A percentile compares a stretch with the other conserved stretches of the same genome.
These are phyloP conservation scores for Drosophila hydei DNA, from an alignment of 1,140 invertebrate genomes.

Conservation along the genomic window DNA sequence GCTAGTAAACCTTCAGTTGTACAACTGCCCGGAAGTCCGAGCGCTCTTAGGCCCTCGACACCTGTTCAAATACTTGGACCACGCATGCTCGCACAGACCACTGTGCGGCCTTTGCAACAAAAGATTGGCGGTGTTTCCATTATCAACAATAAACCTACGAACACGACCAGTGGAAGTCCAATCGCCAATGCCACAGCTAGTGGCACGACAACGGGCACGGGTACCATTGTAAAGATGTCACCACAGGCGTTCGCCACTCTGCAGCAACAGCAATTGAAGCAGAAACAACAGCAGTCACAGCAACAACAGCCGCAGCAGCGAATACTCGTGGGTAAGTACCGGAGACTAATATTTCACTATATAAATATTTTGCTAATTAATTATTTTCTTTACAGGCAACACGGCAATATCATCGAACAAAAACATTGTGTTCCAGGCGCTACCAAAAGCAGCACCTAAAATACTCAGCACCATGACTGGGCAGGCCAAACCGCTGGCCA, in stretches of 20 bases:
- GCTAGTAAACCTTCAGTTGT: constrained; percentile 28
- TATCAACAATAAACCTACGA: constrained; percentile 51
- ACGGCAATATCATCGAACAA: constrained; percentile 76
- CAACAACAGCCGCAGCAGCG: constrained; percentile 53
- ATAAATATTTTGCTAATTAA: not conserved
- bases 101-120: constrained; percentile 64
- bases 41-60: constrained; percentile 24
- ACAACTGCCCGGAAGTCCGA: constrained; percentile 15
- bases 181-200: constrained; percentile 21
- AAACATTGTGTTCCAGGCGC: constrained; percentile 70
- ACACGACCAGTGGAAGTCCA: constrained; percentile 14
- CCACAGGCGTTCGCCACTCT: constrained; percentile 72
- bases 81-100: constrained; percentile 65
- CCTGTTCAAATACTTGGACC: constrained; percentile 70
- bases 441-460: constrained; percentile 60
- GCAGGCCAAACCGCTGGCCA: constrained; percentile 38
- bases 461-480: constrained; percentile 61
- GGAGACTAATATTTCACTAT: not conserved
- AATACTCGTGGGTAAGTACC: constrained; percentile 70
- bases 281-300: constrained; percentile 36
- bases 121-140: constrained; percentile 68
- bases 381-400: constrained; percentile 50
- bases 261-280: constrained; percentile 73
- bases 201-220: constrained; percentile 23
- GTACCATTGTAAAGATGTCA: constrained; percentile 78